These are phyloP conservation scores for Cossypha caffra DNA, from an alignment of 2,797 vertebrate genomes.

Conservation along the genomic window DNA sequence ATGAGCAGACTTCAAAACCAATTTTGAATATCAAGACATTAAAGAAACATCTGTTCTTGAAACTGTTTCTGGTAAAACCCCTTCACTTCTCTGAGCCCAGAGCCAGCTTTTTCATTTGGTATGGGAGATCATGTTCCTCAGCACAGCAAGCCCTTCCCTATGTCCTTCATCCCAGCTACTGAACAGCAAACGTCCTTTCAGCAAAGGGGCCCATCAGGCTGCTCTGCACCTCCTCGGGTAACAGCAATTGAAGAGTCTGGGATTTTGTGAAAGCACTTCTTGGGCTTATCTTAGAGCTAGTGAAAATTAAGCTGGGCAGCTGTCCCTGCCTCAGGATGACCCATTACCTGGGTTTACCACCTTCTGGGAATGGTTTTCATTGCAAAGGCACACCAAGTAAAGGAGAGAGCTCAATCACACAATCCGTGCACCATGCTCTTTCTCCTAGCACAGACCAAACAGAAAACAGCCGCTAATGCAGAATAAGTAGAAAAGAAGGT, in stretches of 20 bases:
- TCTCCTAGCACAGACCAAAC: not conserved
- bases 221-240: not conserved
- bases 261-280: not conserved
- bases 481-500: not conserved
- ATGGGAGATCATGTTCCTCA: not conserved
- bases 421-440: rapidly evolving
- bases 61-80: not conserved
- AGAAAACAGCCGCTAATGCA: not conserved
- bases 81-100: not conserved
- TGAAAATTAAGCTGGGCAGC: not conserved
- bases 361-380: not conserved
- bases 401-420: not conserved
- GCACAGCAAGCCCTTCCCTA: not conserved
- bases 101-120: not conserved
- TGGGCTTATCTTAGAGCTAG: not conserved
- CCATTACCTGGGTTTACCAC: not conserved
- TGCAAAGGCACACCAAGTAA: not conserved
- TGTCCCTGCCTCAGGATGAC: not conserved
- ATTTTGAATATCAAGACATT: not conserved
- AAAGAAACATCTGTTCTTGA: not conserved
- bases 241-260: rapidly evolving
- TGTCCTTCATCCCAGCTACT: not conserved
- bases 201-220: not conserved
- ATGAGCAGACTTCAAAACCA: not conserved
- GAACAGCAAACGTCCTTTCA: rapidly evolving